phyloP scores from a whole-genome alignment of 1,140 invertebrate species.

The Solen grandis region DNA sequence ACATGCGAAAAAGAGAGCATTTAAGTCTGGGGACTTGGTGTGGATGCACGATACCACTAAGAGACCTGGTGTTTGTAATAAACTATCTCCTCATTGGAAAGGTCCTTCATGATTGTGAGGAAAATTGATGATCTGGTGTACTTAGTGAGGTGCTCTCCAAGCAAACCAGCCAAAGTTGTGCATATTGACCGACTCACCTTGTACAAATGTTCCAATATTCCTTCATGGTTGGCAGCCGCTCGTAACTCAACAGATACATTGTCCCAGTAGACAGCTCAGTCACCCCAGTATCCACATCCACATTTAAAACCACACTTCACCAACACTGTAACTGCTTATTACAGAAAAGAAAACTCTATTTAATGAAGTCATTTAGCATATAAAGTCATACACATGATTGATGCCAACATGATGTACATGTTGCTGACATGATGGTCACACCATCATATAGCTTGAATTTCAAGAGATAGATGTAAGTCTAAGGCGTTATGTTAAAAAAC shows the following conservation, averaged over 20 bases:
- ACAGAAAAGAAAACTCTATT: too few species aligned
- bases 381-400: too few species aligned
- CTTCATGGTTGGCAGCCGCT: not conserved
- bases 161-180: not conserved
- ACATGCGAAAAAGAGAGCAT: not conserved
- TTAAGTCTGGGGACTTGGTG: not conserved
- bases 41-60: not conserved
- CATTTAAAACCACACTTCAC: too few species aligned
- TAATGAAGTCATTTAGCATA: too few species aligned
- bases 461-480: too few species aligned
- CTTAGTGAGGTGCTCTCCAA: not conserved
- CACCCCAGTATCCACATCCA: too few species aligned
- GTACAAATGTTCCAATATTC: not conserved
- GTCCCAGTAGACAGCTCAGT: too few species aligned
- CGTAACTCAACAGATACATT: not conserved
- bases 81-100: not conserved
- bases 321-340: too few species aligned
- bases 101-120: not conserved
- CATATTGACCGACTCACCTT: not conserved
- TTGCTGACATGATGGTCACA: too few species aligned
- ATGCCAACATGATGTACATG: too few species aligned
- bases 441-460: too few species aligned
- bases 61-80: not conserved
- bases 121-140: not conserved
- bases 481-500: too few species aligned